These are phyloP conservation scores for Ditylenchus dipsaci DNA, from an alignment of 1,140 invertebrate species.

Conservation along the genomic window DNA sequence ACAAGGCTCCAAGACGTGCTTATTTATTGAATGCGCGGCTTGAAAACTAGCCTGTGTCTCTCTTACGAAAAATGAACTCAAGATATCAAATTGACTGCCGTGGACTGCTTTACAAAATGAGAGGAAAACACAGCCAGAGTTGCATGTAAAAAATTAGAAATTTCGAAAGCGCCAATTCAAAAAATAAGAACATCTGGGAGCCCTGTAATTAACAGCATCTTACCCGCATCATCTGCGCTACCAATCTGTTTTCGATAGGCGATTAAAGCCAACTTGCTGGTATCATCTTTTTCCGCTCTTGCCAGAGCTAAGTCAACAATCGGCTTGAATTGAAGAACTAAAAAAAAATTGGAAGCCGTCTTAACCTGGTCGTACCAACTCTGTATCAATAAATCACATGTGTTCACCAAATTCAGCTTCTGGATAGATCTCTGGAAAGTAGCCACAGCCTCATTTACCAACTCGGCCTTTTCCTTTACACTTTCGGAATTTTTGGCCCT, in stretches of 20 bases:
- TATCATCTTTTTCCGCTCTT: slow-evolving; percentile 78
- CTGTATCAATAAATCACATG: slow-evolving; percentile 29
- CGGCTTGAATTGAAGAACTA: slow-evolving; percentile 67
- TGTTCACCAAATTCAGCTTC: slow-evolving; percentile 26
- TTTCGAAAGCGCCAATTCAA: neutral
- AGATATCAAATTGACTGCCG: no score
- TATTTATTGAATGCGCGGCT: no score
- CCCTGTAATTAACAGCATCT: neutral
- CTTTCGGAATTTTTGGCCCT: slow-evolving; percentile 16
- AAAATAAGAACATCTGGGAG: neutral
- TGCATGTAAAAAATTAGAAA: no score
- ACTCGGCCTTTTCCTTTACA: slow-evolving; percentile 2
- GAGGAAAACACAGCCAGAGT: no score
- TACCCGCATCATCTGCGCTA: neutral
- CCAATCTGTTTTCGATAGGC: slow-evolving; percentile 73
- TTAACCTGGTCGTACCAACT: slow-evolving; percentile 35
- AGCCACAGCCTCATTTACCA: slow-evolving; percentile 13
- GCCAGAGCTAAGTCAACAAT: slow-evolving; percentile 80
- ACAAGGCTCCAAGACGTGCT: no score
- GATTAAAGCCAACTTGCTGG: slow-evolving; percentile 78
- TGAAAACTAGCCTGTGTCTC: no score
- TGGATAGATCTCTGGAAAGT: slow-evolving; percentile 22
- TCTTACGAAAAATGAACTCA: no score
- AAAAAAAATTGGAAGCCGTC: neutral
- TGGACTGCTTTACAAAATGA: no score